Conservation (phyloP, 2,888 invertebrate species). For the Metallyticus violacea region DNA sequence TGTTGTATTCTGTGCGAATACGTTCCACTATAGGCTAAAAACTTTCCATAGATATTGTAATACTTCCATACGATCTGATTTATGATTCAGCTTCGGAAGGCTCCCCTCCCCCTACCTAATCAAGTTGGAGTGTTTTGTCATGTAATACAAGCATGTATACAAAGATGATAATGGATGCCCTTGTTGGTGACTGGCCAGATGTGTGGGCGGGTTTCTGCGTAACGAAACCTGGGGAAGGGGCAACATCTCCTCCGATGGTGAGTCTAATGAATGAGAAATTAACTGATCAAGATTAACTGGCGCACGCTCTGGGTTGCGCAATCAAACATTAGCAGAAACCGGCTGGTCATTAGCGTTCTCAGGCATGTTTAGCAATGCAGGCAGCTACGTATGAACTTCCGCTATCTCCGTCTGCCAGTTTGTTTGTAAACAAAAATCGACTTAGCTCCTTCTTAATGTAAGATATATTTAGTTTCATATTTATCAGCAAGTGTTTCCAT, state of each 20-base stretch:
- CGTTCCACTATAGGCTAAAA: neutral
- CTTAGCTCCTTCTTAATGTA: neutral
- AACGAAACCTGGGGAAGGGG: neutral
- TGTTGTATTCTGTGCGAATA: no score
- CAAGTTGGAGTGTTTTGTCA: neutral
- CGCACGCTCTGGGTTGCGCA: neutral
- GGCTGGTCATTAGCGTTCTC: neutral
- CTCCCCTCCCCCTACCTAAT: neutral
- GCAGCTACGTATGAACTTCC: neutral
- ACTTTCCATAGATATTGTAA: neutral
- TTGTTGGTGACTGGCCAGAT: neutral
- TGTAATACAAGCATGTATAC: no score
- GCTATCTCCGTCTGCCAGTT: neutral
- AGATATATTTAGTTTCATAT: neutral
- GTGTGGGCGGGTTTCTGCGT: neutral
- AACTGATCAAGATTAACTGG: neutral
- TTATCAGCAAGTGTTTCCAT: no score
- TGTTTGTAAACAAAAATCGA: neutral
- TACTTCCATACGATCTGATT: neutral
- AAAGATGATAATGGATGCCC: neutral
- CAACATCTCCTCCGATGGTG: neutral
- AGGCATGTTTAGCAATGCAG: neutral
- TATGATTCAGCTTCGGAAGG: no score
- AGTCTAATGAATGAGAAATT: neutral
- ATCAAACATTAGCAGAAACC: neutral